Percentiles rank a stretch among this genome's conserved stretches.
Conservation (phyloP, 1,140 invertebrate genomes). For the Hylyphantes graminicola region DNA sequence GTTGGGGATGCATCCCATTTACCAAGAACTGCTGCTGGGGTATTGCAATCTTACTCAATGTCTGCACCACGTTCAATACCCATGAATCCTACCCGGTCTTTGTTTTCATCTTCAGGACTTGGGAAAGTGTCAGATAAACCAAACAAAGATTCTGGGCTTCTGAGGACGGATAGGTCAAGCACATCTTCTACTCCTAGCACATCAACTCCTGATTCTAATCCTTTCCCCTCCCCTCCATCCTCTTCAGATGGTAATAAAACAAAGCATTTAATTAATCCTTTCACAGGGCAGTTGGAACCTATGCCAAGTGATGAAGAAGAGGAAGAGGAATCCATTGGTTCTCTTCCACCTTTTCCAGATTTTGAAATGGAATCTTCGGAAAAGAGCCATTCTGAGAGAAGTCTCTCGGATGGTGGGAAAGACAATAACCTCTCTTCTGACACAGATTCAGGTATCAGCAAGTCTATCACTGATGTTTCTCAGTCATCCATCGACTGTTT, state of each 20-base stretch:
- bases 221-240: slow-evolving; percentile 62
- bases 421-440: slow-evolving; percentile 59
- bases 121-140: slow-evolving; percentile 38
- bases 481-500: slow-evolving; percentile 59
- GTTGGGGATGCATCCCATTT: slow-evolving; percentile 55
- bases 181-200: slow-evolving; percentile 49
- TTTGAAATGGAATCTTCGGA: slow-evolving; percentile 58
- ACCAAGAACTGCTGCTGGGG: slow-evolving; percentile 33
- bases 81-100: slow-evolving; percentile 30
- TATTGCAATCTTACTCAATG: slow-evolving; percentile 48
- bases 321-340: slow-evolving; percentile 61
- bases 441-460: slow-evolving; percentile 62
- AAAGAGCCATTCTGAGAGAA: slow-evolving; percentile 61
- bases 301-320: slow-evolving; percentile 72
- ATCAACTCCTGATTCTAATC: slow-evolving; percentile 59
- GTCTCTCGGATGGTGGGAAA: slow-evolving; percentile 60
- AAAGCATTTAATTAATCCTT: slow-evolving; percentile 86
- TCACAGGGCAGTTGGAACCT: slow-evolving; percentile 86
- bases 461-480: slow-evolving; percentile 61
- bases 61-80: slow-evolving; percentile 48
- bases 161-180: slow-evolving; percentile 45
- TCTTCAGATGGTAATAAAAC: slow-evolving; percentile 70
- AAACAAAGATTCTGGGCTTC: slow-evolving; percentile 26
- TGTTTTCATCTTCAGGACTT: slow-evolving; percentile 31
- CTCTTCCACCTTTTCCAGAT: slow-evolving; percentile 60